Evolutionary conservation across 1,140 invertebrate genomes (phyloP).

Genomic region (Rhagoletis pomonella): DNA sequence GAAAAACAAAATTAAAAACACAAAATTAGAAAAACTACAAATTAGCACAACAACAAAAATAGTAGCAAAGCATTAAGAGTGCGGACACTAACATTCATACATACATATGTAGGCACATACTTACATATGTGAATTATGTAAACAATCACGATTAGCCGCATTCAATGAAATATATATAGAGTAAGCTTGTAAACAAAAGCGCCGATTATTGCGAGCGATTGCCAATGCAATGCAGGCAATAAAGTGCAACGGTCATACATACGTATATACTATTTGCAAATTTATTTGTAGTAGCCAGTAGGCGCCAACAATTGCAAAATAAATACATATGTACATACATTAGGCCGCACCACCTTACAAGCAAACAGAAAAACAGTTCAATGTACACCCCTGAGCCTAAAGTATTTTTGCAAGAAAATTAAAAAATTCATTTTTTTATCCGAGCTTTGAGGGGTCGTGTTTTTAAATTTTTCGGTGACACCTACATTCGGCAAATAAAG

Average conservation of each 20-base stretch:
- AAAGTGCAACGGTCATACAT: not conserved
- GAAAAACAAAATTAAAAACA: not conserved
- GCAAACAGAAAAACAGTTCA: too few species aligned
- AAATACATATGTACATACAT: not conserved
- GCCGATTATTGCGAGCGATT: slow-evolving; percentile 24
- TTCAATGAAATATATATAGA: slow-evolving; percentile 35
- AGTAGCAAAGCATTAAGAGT: not conserved
- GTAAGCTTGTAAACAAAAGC: slow-evolving; percentile 48
- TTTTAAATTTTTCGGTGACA: too few species aligned
- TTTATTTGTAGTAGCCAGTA: not conserved
- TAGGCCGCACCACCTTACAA: too few species aligned
- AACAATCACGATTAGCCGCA: slow-evolving; percentile 33
- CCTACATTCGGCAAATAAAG: too few species aligned
- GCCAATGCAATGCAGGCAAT: slow-evolving; percentile 40
- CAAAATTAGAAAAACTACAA: slow-evolving; percentile 22
- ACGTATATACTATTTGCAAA: not conserved
- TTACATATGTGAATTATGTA: not conserved
- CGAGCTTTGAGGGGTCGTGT: too few species aligned
- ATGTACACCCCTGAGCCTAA: too few species aligned
- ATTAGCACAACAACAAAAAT: slow-evolving; percentile 25
- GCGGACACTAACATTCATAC: not conserved
- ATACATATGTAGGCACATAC: not conserved
- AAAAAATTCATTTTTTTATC: too few species aligned
- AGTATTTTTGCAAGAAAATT: too few species aligned
- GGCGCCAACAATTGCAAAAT: slow-evolving; percentile 21